Evolutionary conservation across 1,140 invertebrate genomes (phyloP).

Genomic region (Trialeurodes vaporariorum): DNA sequence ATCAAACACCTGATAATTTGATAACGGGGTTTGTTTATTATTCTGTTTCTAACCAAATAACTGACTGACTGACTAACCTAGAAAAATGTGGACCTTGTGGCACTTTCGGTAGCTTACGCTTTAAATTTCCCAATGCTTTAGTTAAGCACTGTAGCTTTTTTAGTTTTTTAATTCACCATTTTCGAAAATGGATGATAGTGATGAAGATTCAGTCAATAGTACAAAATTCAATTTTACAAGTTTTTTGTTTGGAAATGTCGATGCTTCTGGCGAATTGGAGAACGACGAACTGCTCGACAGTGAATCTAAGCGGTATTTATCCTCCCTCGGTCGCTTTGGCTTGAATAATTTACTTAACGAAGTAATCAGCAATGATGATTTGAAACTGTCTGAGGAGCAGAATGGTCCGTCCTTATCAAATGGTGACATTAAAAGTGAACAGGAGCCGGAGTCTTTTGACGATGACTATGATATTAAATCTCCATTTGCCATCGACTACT

Average conservation of each 20-base stretch:
- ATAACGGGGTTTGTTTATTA: no score
- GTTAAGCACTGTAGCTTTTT: no score
- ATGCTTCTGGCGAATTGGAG: constrained; percentile 78
- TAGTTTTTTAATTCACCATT: no score
- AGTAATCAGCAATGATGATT: constrained; percentile 47
- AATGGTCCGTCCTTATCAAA: constrained; percentile 37
- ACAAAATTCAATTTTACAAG: constrained; percentile 65
- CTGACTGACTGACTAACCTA: no score
- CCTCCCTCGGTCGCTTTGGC: constrained; percentile 60
- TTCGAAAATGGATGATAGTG: constrained; percentile 17
- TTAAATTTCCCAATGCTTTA: no score
- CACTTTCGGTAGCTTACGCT: no score
- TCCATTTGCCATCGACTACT: constrained; percentile 78
- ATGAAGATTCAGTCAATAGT: constrained; percentile 46
- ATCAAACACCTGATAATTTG: no score
- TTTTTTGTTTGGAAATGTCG: constrained; percentile 95
- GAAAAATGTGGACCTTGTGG: no score
- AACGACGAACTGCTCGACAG: constrained; percentile 76
- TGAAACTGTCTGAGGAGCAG: constrained; percentile 30
- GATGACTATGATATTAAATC: constrained; percentile 43
- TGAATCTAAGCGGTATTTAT: constrained; percentile 63
- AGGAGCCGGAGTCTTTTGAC: constrained; percentile 61
- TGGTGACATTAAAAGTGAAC: constrained; percentile 34
- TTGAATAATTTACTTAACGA: constrained; percentile 67
- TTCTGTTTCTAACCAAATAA: no score